These are phyloP conservation scores for Lagodon rhomboides DNA, from an alignment of 2,797 vertebrate genomes.

Conservation along the genomic window DNA sequence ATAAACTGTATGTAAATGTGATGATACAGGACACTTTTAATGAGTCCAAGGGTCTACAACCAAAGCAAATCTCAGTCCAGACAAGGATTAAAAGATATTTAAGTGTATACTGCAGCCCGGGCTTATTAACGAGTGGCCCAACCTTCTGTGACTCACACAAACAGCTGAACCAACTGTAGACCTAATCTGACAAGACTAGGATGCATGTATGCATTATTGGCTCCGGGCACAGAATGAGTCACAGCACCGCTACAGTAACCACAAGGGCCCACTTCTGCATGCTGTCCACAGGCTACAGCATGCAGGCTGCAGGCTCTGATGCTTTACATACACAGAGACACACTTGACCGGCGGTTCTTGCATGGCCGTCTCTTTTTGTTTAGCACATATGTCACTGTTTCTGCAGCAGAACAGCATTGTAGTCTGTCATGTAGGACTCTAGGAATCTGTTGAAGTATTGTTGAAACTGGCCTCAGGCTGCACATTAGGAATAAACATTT, in stretches of 20 bases:
- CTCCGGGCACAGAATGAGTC: conserved; percentile 54
- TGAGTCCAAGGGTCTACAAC: conserved; percentile 29
- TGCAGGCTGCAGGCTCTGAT: conserved; percentile 35
- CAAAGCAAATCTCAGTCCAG: conserved; percentile 6
- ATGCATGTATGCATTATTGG: conserved; percentile 55
- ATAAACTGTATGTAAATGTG: not conserved
- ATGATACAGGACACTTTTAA: not conserved
- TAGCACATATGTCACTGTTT: not conserved
- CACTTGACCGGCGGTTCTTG: conserved; percentile 9
- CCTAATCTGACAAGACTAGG: conserved; percentile 54
- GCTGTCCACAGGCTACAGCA: conserved; percentile 35
- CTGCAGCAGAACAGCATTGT: not conserved
- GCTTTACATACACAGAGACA: conserved; percentile 21
- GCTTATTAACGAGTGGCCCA: not conserved
- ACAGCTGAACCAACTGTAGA: conserved; percentile 19
- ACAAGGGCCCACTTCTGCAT: conserved; percentile 19
- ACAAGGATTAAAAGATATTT: not conserved
- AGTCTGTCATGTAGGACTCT: conserved; percentile 9
- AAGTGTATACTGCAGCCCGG: not conserved
- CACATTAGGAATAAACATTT: not conserved
- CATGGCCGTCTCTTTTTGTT: not conserved
- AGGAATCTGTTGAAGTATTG: not conserved
- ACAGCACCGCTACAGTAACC: conserved; percentile 33
- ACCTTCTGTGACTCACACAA: conserved; percentile 46
- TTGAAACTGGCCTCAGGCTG: conserved; percentile 1